Conservation (phyloP, 2,888 invertebrate species). For the Creontiades dilutus region DNA sequence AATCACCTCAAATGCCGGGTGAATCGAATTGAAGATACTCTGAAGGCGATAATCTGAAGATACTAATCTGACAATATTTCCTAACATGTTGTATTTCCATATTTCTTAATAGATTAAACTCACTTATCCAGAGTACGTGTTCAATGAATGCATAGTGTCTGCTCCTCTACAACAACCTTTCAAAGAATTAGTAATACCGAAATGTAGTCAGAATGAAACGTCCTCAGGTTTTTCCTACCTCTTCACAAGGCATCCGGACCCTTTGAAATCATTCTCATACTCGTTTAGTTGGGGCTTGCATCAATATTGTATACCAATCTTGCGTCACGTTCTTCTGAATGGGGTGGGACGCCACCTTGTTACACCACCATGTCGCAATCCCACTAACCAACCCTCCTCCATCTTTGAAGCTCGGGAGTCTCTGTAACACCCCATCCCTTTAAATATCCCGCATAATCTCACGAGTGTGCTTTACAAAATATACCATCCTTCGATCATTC, state of each 20-base stretch:
- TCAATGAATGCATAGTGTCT: too few relatives aligned
- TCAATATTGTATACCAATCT: conserved; percentile 18
- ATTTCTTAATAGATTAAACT: too few relatives aligned
- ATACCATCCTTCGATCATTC: too few relatives aligned
- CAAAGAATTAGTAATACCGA: not conserved
- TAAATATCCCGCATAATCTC: not conserved
- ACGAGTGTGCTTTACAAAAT: too few relatives aligned
- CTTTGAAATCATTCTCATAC: conserved; percentile 3
- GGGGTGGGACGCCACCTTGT: conserved; percentile 3
- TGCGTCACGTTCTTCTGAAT: not conserved
- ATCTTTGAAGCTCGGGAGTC: not conserved
- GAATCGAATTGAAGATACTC: too few relatives aligned
- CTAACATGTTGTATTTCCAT: too few relatives aligned
- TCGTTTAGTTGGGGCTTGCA: not conserved
- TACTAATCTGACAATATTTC: too few relatives aligned
- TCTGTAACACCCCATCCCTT: not conserved
- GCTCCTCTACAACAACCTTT: not conserved
- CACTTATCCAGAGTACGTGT: too few relatives aligned
- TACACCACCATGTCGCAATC: conserved; percentile 9
- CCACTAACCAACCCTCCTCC: not conserved
- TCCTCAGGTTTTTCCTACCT: conserved; percentile 7
- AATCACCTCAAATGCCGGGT: too few relatives aligned
- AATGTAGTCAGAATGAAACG: not conserved
- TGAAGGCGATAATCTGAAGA: too few relatives aligned
- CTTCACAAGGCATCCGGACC: not conserved